Percentiles rank a stretch among this genome's conserved stretches.
phyloP scores from a whole-genome alignment of 64 coral and sea anemone species.

The Montipora foliosa region DNA sequence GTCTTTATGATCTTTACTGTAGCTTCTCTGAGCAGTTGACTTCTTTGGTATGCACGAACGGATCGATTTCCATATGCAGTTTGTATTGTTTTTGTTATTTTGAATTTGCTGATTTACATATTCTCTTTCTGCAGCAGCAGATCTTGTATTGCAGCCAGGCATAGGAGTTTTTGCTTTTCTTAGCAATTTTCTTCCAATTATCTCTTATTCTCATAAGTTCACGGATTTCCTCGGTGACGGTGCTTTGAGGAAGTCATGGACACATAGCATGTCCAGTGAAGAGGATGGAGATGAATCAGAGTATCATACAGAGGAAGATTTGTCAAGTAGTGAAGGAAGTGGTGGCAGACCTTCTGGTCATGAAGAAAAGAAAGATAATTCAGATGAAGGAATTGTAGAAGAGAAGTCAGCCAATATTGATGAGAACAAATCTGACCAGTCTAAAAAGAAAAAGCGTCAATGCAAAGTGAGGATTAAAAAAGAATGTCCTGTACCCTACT shows the following conservation, averaged over 20 bases:
- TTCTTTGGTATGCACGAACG: no score
- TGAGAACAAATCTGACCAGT: slow-evolving; percentile 6
- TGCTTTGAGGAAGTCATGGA: slow-evolving; percentile 45
- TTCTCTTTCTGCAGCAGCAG: no score
- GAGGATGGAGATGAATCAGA: slow-evolving; percentile 51
- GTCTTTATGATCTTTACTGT: no score
- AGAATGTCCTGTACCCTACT: not conserved
- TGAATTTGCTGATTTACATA: no score
- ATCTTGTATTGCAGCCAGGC: no score
- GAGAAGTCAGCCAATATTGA: slow-evolving; percentile 13
- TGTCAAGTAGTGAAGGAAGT: slow-evolving; percentile 47
- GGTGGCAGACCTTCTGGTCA: slow-evolving; percentile 19
- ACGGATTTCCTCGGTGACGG: no score
- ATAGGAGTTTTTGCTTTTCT: no score
- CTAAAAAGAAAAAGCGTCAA: not conserved
- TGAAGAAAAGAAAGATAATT: slow-evolving; percentile 22
- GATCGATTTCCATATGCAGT: no score
- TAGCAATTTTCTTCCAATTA: no score
- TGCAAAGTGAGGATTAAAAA: not conserved
- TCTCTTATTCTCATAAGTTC: no score
- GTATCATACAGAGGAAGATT: slow-evolving; percentile 34
- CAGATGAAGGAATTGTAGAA: slow-evolving; percentile 36
- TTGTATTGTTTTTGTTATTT: no score
- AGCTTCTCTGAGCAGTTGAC: no score
- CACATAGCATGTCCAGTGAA: slow-evolving; percentile 29